phyloP scores from a whole-genome alignment of 2,797 vertebrate species.

The Cyclopterus lumpus region DNA sequence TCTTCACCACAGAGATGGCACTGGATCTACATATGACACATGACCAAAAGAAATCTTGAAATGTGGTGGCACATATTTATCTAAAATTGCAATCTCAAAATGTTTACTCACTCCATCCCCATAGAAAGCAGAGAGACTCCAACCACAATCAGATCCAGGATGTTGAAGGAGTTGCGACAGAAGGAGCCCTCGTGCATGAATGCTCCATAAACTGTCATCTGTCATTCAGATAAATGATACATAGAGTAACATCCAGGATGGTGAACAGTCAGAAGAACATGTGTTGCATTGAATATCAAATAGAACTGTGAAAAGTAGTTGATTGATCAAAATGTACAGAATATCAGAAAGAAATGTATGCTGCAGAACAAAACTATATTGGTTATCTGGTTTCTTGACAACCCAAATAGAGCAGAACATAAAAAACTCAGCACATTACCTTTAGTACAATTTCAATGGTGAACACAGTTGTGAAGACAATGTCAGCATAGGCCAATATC shows the following conservation, averaged over 20 bases:
- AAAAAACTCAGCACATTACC: slow-evolving; percentile 75
- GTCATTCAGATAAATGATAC: slow-evolving; percentile 48
- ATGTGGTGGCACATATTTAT: not conserved
- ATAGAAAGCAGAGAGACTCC: slow-evolving; percentile 96
- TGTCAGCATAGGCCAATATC: slow-evolving; percentile 95
- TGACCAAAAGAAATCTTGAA: not conserved
- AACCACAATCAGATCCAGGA: slow-evolving; percentile 96
- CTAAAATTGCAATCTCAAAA: not conserved
- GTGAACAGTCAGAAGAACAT: not conserved
- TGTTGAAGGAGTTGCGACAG: slow-evolving; percentile 98
- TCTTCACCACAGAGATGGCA: slow-evolving; percentile 98
- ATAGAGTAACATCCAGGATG: slow-evolving; percentile 14
- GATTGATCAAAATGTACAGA: not conserved
- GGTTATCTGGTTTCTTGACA: not conserved
- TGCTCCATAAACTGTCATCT: slow-evolving; percentile 98
- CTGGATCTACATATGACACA: slow-evolving; percentile 87
- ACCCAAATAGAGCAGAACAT: not conserved
- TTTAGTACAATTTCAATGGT: slow-evolving; percentile 97
- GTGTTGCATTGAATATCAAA: not conserved
- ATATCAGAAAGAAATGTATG: not conserved
- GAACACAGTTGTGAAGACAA: slow-evolving; percentile 95
- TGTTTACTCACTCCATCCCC: slow-evolving; percentile 91
- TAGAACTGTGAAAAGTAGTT: not conserved
- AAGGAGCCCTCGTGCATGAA: slow-evolving; percentile 98
- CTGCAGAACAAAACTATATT: not conserved